Conservation (phyloP, 2,797 vertebrate species). For the Oceanodroma leucorhoa region DNA sequence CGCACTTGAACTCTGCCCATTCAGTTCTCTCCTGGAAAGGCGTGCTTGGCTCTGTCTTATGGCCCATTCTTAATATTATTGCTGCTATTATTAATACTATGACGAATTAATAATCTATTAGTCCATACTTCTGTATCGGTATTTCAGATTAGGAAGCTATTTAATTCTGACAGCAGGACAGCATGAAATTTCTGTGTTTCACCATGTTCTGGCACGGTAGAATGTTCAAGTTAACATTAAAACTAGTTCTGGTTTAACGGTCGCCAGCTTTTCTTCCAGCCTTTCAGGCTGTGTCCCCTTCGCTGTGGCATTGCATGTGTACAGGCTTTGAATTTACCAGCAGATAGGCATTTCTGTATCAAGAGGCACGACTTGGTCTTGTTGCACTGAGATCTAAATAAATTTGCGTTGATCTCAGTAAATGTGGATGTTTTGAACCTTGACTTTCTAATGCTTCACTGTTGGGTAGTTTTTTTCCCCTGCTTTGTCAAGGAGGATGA, state of each 20-base stretch:
- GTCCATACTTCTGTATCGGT: rapidly evolving
- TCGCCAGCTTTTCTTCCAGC: background rate
- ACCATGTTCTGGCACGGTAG: background rate
- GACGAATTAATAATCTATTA: background rate
- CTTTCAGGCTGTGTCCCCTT: background rate
- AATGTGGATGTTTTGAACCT: slow-evolving; percentile 1
- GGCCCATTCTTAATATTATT: background rate
- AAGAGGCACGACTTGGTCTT: background rate
- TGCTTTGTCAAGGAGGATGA: background rate
- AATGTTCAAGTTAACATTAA: background rate
- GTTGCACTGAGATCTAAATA: background rate
- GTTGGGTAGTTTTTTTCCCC: background rate
- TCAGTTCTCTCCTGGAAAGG: background rate
- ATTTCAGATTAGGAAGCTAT: background rate
- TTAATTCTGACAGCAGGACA: background rate
- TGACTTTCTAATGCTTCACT: slow-evolving; percentile 24
- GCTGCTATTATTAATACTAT: background rate
- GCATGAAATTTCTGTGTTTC: background rate
- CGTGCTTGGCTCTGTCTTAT: background rate
- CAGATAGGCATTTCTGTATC: background rate
- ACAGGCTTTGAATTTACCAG: background rate
- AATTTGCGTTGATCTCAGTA: background rate
- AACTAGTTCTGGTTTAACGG: background rate
- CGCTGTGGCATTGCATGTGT: background rate
- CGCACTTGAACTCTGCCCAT: background rate